These are phyloP conservation scores for Momotus momota DNA, from an alignment of 2,797 vertebrate species.

Conservation along the genomic window DNA sequence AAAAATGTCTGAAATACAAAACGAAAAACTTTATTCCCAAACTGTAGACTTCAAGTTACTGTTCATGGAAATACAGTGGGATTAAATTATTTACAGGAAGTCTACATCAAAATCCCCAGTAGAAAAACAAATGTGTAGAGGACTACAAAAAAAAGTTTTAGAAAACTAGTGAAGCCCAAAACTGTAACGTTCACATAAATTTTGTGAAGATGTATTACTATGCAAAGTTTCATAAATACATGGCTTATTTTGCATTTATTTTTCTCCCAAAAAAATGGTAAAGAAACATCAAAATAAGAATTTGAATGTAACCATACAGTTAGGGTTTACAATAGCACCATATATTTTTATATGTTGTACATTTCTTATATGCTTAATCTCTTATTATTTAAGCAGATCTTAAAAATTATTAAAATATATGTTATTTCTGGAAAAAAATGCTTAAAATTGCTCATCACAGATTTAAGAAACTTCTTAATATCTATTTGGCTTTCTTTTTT, in stretches of 20 bases:
- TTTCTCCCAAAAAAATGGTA: not conserved
- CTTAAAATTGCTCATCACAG: not conserved
- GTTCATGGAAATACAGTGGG: not conserved
- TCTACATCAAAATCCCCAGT: not conserved
- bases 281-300: not conserved
- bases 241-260: not conserved
- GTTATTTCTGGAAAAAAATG: not conserved
- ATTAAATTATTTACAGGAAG: constrained; percentile 6
- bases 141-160: not conserved
- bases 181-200: not conserved
- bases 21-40: not conserved
- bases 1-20: not conserved
- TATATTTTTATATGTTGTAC: not conserved
- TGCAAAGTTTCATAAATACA: not conserved
- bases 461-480: not conserved
- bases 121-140: constrained; percentile 8
- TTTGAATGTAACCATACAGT: not conserved
- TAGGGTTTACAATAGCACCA: not conserved
- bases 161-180: not conserved
- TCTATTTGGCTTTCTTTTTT: not conserved
- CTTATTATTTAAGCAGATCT: not conserved
- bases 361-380: not conserved
- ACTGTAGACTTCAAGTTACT: not conserved
- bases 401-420: not conserved
- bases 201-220: not conserved